Evolutionary conservation across 2,113 vertebrate species (phyloP), one percentile per base, ranked within the genome.

Genomic region (Litocranius walleri): DNA sequence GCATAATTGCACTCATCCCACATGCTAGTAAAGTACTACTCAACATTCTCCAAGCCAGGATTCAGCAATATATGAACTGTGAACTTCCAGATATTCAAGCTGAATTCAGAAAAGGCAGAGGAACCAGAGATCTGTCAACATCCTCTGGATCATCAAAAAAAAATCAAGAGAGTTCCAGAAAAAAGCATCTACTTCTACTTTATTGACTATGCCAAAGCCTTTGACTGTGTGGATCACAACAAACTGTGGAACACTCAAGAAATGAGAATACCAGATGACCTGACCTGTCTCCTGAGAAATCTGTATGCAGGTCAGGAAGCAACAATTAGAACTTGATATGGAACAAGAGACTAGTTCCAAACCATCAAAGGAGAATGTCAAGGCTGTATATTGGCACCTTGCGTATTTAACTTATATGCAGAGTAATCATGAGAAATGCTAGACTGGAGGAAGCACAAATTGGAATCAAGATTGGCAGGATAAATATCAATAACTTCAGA

Each of bases 301-400:
- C 1, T 67, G 3, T 67, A n/a, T 67, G 62, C 4, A n/a, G 16
- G 7, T 67, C 33, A n/a, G 7, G 62, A 67, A 67, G 62, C 62
- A 67, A 67, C 2, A n/a, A 2, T 67, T 19, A n/a, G 7, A n/a
- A 67, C 33, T n/a, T 4, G 62, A n/a, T 7, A 30, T 64, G 33
- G 7, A n/a, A 64, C 1, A 64, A n/a, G 1, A n/a, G 33, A 17
- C 62, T 64, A 13, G 62, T 64, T n/a, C 16, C 62, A n/a, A 67
- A 67, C 7, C 0, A 1, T 0, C 0, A 67, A 67, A 67, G 62
- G 16, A 19, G 33, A n/a, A 19, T 0, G 7, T 67, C 62, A 67
- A 33, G 7, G 62, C 33, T 64, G 7, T 17, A 64, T 64, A n/a
- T 64, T 64, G 30, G 9, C 4, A 64, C 33, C 33, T 3, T 67